Base-by-base conservation (phyloP, 1,140 invertebrate genomes). In the Brachionus plicatilis region DNA sequence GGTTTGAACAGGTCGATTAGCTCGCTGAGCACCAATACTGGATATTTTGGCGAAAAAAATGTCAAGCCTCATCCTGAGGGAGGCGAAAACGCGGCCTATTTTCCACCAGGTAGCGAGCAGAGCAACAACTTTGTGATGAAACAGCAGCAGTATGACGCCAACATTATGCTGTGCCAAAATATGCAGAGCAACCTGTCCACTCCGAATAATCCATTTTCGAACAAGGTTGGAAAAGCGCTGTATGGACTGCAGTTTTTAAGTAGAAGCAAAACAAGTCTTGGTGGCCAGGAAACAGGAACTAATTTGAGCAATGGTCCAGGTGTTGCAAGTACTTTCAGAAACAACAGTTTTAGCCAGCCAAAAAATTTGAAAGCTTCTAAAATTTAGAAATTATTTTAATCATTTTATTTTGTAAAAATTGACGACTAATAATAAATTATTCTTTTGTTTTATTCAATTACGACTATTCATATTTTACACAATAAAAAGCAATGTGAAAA, bases 181-280 rank as follows among this genome's bases (percentile, higher is more conserved):
- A 45, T 45, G 33, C 72, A 76, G 4, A 50, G 8, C 9, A 75
- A 45, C 47, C 14, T 82, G 79, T 65, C 79, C 9, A 82, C 79
- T 20, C 79, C 79, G 29, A 68, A 20, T 33, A 82, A 82, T 65
- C 79, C 79, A 24, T 82, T 82, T 68, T 41, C 79, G n/a, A 43
- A 20, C 60, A 82, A 68, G 43, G 65, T 82, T 43, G 79, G 79
- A 29, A 82, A 82, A 65, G 79, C 65, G n/a, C 45, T 82, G 11
- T 82, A 82, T 47, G 79, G 79, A 24, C 45, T 82, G 33, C 79
- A 53, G n/a, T 82, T 82, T 68, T 33, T 82, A 47, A 82, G 79
- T 65, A 41, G 79, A 43, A 82, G 79, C 60, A 82, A 82, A 37
- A 82, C 72, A 24, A 76, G 72, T 76, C 12, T 76, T 9, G 33